phyloP scores from a whole-genome alignment of 1,140 invertebrate genomes.

The Sipha flava region DNA sequence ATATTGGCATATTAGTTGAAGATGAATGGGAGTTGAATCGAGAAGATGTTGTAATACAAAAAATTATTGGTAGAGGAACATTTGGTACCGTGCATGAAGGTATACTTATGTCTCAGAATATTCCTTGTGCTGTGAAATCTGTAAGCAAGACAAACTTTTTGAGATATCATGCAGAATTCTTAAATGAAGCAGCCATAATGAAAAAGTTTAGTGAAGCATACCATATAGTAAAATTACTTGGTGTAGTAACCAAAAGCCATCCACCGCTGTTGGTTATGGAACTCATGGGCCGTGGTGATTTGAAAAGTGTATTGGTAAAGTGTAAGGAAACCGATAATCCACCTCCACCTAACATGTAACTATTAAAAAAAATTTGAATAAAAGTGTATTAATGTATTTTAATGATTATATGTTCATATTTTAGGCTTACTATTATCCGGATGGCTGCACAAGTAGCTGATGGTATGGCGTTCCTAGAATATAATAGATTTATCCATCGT shows the following conservation, averaged over 20 bases:
- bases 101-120: conserved; percentile 47
- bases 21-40: conserved; percentile 94
- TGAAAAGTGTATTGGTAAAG: conserved; percentile 79
- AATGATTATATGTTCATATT: neutral
- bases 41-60: conserved; percentile 66
- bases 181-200: conserved; percentile 93
- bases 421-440: conserved; percentile 37
- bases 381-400: neutral
- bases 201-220: conserved; percentile 69
- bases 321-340: conserved; percentile 24
- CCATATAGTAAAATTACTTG: conserved; percentile 87
- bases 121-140: conserved; percentile 83
- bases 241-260: conserved; percentile 85
- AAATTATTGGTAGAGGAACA: conserved; percentile 84
- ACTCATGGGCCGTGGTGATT: conserved; percentile 88
- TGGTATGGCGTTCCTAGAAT: conserved; percentile 93
- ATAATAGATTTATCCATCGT: conserved; percentile 91
- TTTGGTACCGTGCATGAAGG: conserved; percentile 91
- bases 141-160: conserved; percentile 67
- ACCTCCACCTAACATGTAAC: conserved; percentile 12
- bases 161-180: conserved; percentile 63
- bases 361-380: neutral
- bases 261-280: conserved; percentile 95
- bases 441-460: conserved; percentile 98
- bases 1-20: conserved; percentile 55